These are phyloP conservation scores for Drosophila parthenogenetica DNA, from an alignment of 2,888 invertebrate species.

Conservation along the genomic window DNA sequence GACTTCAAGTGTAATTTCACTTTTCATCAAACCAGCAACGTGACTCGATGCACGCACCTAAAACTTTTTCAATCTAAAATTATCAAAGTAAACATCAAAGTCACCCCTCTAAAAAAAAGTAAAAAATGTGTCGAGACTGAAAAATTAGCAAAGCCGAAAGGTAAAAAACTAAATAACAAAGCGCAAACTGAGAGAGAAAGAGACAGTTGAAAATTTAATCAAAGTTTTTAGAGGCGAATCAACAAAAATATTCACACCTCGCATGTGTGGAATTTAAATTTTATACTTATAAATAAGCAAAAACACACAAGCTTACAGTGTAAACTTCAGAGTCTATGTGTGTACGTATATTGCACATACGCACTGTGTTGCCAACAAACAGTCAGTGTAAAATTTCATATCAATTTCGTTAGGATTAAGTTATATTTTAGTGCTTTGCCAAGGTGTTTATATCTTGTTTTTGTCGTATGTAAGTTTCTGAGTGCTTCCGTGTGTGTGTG, in stretches of 20 bases:
- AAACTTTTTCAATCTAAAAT: slow-evolving; percentile 77
- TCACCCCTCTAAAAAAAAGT: slow-evolving; percentile 26
- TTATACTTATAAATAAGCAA: slow-evolving; percentile 11
- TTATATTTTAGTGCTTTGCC: slow-evolving; percentile 74
- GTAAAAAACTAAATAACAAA: slow-evolving; percentile 43
- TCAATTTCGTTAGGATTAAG: slow-evolving; percentile 79
- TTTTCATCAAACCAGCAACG: slow-evolving; percentile 51
- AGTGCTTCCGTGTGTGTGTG: not conserved
- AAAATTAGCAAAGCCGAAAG: slow-evolving; percentile 58
- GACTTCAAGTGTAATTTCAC: slow-evolving; percentile 33
- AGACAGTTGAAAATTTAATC: slow-evolving; percentile 24
- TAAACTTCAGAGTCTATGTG: slow-evolving; percentile 16
- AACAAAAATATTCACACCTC: slow-evolving; percentile 69
- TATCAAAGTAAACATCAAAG: slow-evolving; percentile 79
- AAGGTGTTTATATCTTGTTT: slow-evolving; percentile 63
- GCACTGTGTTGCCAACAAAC: slow-evolving; percentile 29
- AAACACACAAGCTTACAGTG: not conserved
- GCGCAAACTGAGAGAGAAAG: not conserved
- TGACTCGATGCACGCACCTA: slow-evolving; percentile 33
- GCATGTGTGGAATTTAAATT: slow-evolving; percentile 76
- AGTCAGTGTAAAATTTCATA: slow-evolving; percentile 67
- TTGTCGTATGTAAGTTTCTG: not conserved
- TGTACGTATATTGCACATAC: slow-evolving; percentile 44
- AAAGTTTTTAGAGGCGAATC: slow-evolving; percentile 53
- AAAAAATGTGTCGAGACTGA: slow-evolving; percentile 23